Evolutionary conservation across 2,113 vertebrate genomes (phyloP).

Genomic region (Micronycteris hirsuta): DNA sequence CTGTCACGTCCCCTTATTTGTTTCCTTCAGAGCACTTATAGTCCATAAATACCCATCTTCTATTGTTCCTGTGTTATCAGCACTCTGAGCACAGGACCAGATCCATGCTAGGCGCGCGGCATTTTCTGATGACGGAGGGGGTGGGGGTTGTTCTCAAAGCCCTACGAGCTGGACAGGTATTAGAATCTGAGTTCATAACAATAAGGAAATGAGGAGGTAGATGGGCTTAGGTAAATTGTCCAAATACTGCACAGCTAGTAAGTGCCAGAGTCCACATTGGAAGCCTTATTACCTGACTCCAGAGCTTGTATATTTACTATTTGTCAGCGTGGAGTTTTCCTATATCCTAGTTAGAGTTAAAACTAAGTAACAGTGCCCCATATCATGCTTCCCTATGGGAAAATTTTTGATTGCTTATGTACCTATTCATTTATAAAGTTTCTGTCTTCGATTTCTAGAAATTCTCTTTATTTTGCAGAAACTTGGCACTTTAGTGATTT

Average conservation of each 20-base stretch:
- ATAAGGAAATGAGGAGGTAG: neutral
- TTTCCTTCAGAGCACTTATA: neutral
- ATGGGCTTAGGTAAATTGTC: neutral
- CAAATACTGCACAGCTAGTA: neutral
- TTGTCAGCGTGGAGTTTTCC: neutral
- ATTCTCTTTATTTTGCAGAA: slow-evolving; percentile 30
- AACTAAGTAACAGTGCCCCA: neutral
- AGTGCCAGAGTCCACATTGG: neutral
- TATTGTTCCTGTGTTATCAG: neutral
- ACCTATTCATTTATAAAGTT: neutral
- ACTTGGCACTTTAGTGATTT: slow-evolving; percentile 33
- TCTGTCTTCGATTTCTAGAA: slow-evolving; percentile 24
- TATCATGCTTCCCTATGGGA: neutral
- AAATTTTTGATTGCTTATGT: neutral
- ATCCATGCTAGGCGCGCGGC: neutral
- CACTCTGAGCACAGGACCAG: neutral
- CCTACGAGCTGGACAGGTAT: neutral
- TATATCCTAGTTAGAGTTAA: neutral
- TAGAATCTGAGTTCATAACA: neutral
- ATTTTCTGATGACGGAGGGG: neutral
- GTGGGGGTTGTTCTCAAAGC: neutral
- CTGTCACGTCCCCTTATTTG: fast-evolving
- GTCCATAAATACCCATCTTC: neutral
- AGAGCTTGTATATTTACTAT: neutral
- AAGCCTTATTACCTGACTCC: neutral